A percentile compares a stretch with the other conserved stretches of the same genome.
phyloP scores from a whole-genome alignment of 2,113 vertebrate genomes.

The Sarotherodon lohbergeri region DNA sequence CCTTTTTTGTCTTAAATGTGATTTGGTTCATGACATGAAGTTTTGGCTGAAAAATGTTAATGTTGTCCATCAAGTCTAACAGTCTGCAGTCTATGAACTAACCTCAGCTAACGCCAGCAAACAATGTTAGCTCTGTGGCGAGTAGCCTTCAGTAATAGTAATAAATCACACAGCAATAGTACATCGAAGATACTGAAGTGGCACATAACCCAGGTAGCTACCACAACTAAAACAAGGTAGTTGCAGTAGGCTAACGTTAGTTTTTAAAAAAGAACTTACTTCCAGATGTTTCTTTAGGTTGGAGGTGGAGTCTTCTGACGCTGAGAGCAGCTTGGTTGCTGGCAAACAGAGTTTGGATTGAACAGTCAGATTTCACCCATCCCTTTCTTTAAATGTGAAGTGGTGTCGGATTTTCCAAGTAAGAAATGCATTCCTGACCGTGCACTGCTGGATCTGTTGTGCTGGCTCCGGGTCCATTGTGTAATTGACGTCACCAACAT shows the following conservation, averaged over 20 bases:
- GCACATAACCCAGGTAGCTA: background rate
- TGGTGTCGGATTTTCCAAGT: background rate
- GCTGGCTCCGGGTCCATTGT: rapidly evolving
- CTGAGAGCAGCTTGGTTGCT: background rate
- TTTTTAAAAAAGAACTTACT: background rate
- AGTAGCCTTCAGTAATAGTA: background rate
- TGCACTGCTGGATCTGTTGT: background rate
- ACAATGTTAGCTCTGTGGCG: rapidly evolving
- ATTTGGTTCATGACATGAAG: background rate
- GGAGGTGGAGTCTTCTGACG: no score
- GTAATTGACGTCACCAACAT: background rate
- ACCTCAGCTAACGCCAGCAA: background rate
- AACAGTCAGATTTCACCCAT: rapidly evolving
- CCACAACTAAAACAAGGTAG: background rate
- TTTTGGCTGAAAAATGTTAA: background rate
- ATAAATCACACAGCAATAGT: background rate
- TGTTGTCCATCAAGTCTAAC: background rate
- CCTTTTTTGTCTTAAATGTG: background rate
- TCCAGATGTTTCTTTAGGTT: no score
- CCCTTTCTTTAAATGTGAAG: background rate
- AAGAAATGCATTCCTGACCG: background rate
- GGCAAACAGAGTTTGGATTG: background rate
- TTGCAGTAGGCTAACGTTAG: rapidly evolving
- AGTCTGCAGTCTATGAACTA: background rate
- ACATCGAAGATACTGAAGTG: background rate